phyloP scores from a whole-genome alignment of 1,140 invertebrate species.

The Meteorus sp. region DNA sequence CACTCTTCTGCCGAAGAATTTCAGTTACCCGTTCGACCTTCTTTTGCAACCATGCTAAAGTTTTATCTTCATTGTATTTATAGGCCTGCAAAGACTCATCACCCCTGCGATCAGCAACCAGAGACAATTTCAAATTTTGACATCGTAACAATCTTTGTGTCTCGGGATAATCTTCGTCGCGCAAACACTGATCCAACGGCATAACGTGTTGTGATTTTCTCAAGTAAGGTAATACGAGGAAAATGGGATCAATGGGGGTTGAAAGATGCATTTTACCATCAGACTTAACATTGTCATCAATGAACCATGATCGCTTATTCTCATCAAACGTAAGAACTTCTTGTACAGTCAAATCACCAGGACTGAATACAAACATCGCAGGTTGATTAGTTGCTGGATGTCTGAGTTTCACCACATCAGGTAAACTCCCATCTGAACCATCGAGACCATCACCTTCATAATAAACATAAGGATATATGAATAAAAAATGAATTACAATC shows the following conservation, averaged over 20 bases:
- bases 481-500: too few species aligned
- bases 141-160: conserved; percentile 57
- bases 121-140: conserved; percentile 60
- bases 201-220: conserved; percentile 62
- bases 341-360: conserved; percentile 62
- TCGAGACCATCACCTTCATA: conserved; percentile 57
- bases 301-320: conserved; percentile 70
- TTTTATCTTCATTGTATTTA: conserved; percentile 78
- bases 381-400: conserved; percentile 67
- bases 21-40: conserved; percentile 68
- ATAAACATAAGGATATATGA: too few species aligned
- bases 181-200: conserved; percentile 71
- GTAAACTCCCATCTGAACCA: conserved; percentile 63
- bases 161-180: conserved; percentile 65
- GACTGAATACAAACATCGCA: conserved; percentile 66
- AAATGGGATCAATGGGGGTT: conserved; percentile 73
- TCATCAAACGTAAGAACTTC: conserved; percentile 71
- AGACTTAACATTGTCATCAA: conserved; percentile 71
- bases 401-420: conserved; percentile 71
- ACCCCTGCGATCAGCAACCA: conserved; percentile 70
- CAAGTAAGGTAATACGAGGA: conserved; percentile 63
- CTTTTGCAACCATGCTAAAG: conserved; percentile 70
- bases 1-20: conserved; percentile 68
- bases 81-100: conserved; percentile 71
- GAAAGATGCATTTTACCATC: conserved; percentile 74